These are phyloP conservation scores for Passer montanus DNA, from an alignment of 2,113 vertebrate species.

Conservation along the genomic window DNA sequence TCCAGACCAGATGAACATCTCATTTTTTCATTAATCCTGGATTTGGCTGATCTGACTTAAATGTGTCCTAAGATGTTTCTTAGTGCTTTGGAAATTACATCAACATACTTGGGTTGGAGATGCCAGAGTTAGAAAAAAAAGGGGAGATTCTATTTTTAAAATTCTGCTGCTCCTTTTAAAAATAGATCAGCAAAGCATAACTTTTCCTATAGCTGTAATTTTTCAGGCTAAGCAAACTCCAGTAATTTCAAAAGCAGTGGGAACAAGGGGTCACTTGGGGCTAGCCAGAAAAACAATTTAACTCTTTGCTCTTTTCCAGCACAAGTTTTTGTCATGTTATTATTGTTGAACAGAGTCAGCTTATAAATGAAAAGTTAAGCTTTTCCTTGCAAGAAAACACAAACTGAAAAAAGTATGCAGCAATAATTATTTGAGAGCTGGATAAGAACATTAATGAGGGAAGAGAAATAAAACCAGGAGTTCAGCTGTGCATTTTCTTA, in stretches of 20 bases:
- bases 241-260: slow-evolving; percentile 49
- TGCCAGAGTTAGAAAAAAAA: slow-evolving; percentile 2
- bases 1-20: slow-evolving; percentile 49
- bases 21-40: slow-evolving; percentile 53
- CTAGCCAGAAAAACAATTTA: slow-evolving; percentile 9
- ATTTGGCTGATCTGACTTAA: slow-evolving; percentile 63
- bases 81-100: slow-evolving; percentile 66
- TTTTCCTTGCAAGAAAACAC: background rate
- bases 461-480: background rate
- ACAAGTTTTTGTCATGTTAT: background rate
- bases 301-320: background rate
- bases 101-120: slow-evolving; percentile 55
- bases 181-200: slow-evolving; percentile 44
- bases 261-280: slow-evolving; percentile 45
- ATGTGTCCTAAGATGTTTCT: slow-evolving; percentile 64
- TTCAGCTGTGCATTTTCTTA: background rate
- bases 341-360: background rate
- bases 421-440: background rate
- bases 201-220: slow-evolving; percentile 45
- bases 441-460: background rate
- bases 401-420: background rate
- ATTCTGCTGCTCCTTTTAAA: slow-evolving; percentile 50
- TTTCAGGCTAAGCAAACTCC: slow-evolving; percentile 47
- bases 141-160: slow-evolving; percentile 51
- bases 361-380: background rate